Percentiles rank a stretch among this genome's conserved stretches.
Evolutionary conservation across 2,797 vertebrate genomes (phyloP).

Genomic region (Cyprinella venusta): DNA sequence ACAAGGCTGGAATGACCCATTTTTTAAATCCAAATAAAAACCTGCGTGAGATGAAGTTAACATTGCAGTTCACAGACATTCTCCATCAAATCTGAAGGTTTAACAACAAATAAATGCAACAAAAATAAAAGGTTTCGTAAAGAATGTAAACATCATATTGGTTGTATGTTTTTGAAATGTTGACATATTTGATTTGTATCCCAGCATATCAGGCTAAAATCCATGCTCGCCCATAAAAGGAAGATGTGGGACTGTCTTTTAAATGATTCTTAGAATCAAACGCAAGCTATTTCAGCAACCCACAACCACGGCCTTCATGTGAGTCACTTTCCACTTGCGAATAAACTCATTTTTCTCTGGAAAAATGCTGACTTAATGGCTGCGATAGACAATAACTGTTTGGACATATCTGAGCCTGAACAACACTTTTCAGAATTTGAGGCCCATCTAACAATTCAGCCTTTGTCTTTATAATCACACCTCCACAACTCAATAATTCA

Average conservation of each 20-base stretch:
- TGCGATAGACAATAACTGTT: background rate
- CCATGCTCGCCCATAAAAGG: slow-evolving; percentile 9
- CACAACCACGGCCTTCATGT: background rate
- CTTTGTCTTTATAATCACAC: slow-evolving; percentile 1
- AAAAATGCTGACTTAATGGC: slow-evolving; percentile 7
- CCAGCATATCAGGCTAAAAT: background rate
- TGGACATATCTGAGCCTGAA: background rate
- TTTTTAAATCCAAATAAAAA: background rate
- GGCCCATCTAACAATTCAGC: background rate
- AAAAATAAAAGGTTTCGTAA: background rate
- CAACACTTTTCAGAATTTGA: background rate
- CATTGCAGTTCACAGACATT: background rate
- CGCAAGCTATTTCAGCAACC: background rate
- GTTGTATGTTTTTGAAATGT: background rate
- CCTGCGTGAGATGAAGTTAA: background rate
- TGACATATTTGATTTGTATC: background rate
- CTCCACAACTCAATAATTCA: background rate
- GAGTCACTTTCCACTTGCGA: background rate
- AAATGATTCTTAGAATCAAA: background rate
- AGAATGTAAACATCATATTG: background rate
- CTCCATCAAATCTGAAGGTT: background rate
- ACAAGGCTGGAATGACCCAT: background rate
- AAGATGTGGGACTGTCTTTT: background rate
- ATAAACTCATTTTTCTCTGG: background rate
- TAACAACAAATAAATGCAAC: background rate